Evolutionary conservation across 2,113 vertebrate species (phyloP), one percentile per base, ranked within the genome.

Genomic region (Lethenteron camtschaticum): DNA sequence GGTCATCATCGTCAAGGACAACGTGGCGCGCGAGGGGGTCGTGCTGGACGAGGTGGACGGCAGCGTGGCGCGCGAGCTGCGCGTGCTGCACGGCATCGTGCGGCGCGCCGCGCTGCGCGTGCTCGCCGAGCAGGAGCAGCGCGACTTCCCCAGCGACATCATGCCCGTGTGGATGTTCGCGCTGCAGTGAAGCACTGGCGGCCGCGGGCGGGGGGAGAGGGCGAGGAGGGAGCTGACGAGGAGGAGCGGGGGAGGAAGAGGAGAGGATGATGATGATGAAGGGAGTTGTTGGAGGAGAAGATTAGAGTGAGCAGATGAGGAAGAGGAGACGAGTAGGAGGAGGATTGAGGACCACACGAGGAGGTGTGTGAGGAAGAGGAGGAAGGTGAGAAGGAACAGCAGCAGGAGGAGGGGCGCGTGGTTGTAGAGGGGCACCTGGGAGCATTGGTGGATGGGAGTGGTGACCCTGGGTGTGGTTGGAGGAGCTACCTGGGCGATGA

Each of bases 151-250:
- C 0, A 90, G 95, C 55, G 73, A 81, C 73, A 88, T 88, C 56
- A 80, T 99, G 16, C 91, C 89, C 0, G 84, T 99, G 59, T 96
- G 90, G 90, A 96, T 86, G 86, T 75, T 96, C 8, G 88, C 90
- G 1, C 80, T 99, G 82, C 78, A 78, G 70, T 78, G 79, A 66
- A 63, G 16, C 4, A 18, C 3, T 7, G 16, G 16, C 13, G 59
- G 16, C 13, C 13, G 8, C 8, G 59, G 8, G 59, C 13, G 59
- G 59, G 59, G 16, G 16, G 59, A 63, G 59, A 63, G 59, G 16
- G 59, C 3, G 13, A 18, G 13, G 59, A 18, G 59, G 13, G 16
- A 18, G 59, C 13, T 13, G 59, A 8, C 8, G 59, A 63, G 59
- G 59, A 63, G 59, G 59, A 14, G 59, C 13, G 16, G 59, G 59